Evolutionary conservation across 2,113 vertebrate genomes (phyloP).

Genomic region (Apodemus sylvaticus): DNA sequence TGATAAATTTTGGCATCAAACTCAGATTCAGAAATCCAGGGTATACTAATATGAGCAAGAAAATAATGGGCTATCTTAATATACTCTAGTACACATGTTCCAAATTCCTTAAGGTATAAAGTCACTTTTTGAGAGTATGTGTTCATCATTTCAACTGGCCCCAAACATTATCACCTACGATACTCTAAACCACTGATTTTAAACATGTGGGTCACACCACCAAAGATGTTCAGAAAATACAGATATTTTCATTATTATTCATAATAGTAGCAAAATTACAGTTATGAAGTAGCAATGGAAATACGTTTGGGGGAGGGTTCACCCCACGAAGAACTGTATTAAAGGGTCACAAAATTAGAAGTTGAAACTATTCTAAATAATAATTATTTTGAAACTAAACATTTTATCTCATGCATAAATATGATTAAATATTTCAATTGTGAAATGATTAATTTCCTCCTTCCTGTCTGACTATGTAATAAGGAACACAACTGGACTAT

Average conservation of each 20-base stretch:
- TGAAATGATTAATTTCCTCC: background rate
- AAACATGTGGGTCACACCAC: background rate
- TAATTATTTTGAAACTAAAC: background rate
- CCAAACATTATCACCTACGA: background rate
- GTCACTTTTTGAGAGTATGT: background rate
- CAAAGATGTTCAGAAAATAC: background rate
- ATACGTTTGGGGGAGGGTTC: background rate
- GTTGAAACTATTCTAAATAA: background rate
- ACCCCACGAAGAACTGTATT: background rate
- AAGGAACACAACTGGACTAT: background rate
- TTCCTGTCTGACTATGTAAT: background rate
- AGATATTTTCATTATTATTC: background rate
- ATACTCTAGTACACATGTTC: background rate
- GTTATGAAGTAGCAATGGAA: background rate
- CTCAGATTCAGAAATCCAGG: background rate
- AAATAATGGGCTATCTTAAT: background rate
- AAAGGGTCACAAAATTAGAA: background rate
- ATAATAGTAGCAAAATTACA: background rate
- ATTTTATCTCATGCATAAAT: background rate
- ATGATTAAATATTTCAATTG: background rate
- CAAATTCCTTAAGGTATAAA: background rate
- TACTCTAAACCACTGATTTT: background rate
- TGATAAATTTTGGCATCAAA: background rate
- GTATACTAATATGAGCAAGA: background rate
- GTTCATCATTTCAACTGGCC: background rate